Evolutionary conservation across 2,888 invertebrate genomes (phyloP).

Genomic region (Steinernema scapterisci): DNA sequence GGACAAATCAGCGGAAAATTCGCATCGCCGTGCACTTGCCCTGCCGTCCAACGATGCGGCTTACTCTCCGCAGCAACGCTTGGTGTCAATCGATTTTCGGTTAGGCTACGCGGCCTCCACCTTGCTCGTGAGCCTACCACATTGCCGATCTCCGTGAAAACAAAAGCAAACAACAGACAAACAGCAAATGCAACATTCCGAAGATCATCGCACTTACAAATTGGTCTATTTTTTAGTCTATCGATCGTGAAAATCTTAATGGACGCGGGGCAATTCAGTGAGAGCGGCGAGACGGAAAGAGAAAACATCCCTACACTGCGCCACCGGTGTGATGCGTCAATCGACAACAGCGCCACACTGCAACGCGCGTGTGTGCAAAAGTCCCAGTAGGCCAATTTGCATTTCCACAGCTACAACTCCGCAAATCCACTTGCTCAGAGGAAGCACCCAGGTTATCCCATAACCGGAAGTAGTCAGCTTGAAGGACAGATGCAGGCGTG

Average conservation of each 20-base stretch:
- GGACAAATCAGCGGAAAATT: slow-evolving; percentile 4
- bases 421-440: background rate
- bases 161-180: background rate
- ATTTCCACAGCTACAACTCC: background rate
- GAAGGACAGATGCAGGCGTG: background rate
- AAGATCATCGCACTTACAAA: slow-evolving; percentile 2
- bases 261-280: slow-evolving; percentile 6
- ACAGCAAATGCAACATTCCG: background rate
- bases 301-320: slow-evolving; percentile 25
- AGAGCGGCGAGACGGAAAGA: slow-evolving; percentile 27
- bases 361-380: slow-evolving; percentile 15
- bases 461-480: background rate
- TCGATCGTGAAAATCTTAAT: slow-evolving; percentile 23
- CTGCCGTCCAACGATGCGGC: slow-evolving; percentile 7
- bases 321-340: slow-evolving; percentile 22
- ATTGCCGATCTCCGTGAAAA: background rate
- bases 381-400: background rate
- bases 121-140: background rate
- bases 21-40: background rate
- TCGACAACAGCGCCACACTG: slow-evolving; percentile 8
- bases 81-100: slow-evolving; percentile 6
- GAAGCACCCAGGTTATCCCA: background rate
- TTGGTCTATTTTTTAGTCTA: slow-evolving; percentile 20
- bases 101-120: background rate
- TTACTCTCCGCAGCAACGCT: slow-evolving; percentile 6